phyloP scores from a whole-genome alignment of 2,113 vertebrate genomes.

The Microcebus griseorufus region DNA sequence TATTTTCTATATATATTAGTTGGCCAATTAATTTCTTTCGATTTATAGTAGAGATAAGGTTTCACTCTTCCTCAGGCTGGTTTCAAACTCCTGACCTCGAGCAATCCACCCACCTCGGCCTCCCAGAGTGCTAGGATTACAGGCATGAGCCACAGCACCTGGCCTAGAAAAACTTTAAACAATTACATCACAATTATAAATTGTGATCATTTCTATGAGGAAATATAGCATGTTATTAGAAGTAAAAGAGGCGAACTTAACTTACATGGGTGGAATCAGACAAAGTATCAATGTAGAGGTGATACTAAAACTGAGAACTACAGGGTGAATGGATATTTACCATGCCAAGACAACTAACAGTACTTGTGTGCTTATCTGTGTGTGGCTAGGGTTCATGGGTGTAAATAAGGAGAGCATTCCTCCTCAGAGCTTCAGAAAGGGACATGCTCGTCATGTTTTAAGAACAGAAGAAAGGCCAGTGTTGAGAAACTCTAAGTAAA shows the following conservation, averaged over 20 bases:
- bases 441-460: accelerated
- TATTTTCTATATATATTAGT: no score
- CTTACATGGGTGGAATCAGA: not conserved
- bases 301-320: not conserved
- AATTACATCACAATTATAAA: not conserved
- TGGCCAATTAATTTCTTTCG: no score
- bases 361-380: not conserved
- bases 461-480: not conserved
- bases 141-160: no score
- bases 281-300: not conserved
- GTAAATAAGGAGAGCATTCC: not conserved
- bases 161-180: not conserved
- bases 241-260: not conserved
- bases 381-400: not conserved
- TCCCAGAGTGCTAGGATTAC: no score
- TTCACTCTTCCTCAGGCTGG: no score
- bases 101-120: no score
- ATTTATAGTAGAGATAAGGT: no score
- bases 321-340: not conserved
- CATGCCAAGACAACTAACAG: not conserved
- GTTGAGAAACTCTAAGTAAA: not conserved
- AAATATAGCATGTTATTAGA: not conserved
- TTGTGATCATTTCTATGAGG: not conserved
- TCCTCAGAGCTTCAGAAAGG: not conserved
- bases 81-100: no score